Evolutionary conservation across 2,888 invertebrate genomes (phyloP).

Genomic region (Caenorhabditis afra): DNA sequence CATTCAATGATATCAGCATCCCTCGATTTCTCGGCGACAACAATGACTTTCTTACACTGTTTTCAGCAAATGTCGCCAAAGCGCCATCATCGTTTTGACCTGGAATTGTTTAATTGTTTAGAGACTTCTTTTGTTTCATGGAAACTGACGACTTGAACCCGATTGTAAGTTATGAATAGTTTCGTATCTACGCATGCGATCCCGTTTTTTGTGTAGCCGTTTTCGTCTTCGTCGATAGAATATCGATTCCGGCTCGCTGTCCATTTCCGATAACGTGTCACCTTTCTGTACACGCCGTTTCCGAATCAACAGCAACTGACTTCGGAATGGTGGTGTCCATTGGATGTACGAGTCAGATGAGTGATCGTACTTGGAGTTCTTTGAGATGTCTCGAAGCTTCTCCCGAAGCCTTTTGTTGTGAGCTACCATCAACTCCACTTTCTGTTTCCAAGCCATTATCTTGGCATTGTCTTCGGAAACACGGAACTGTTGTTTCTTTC

Average conservation of each 20-base stretch:
- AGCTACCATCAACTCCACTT: constrained; percentile 69
- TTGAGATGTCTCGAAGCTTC: constrained; percentile 61
- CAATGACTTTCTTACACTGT: constrained; percentile 11
- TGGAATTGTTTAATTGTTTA: constrained; percentile 10
- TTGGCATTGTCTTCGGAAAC: constrained; percentile 65
- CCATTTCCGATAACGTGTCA: constrained; percentile 71
- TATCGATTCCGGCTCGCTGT: constrained; percentile 71
- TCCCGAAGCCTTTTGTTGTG: constrained; percentile 73
- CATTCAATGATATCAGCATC: constrained; percentile 54
- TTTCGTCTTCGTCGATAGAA: constrained; percentile 67
- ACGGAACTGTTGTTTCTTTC: constrained; percentile 66
- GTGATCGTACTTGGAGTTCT: constrained; percentile 48
- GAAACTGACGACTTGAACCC: constrained; percentile 54
- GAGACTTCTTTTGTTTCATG: neutral
- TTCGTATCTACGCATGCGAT: constrained; percentile 60
- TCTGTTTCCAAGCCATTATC: constrained; percentile 71
- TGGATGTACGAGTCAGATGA: constrained; percentile 48
- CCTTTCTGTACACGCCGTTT: constrained; percentile 66
- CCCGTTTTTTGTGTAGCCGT: constrained; percentile 63
- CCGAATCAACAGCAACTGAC: constrained; percentile 65
- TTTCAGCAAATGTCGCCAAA: constrained; percentile 41
- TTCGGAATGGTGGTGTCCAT: constrained; percentile 69
- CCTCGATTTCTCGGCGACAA: constrained; percentile 59
- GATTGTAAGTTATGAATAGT: constrained; percentile 59
- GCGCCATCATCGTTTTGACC: constrained; percentile 40